Evolutionary conservation across 2,888 invertebrate genomes (phyloP).

Genomic region (Ichneumoninae sp.): DNA sequence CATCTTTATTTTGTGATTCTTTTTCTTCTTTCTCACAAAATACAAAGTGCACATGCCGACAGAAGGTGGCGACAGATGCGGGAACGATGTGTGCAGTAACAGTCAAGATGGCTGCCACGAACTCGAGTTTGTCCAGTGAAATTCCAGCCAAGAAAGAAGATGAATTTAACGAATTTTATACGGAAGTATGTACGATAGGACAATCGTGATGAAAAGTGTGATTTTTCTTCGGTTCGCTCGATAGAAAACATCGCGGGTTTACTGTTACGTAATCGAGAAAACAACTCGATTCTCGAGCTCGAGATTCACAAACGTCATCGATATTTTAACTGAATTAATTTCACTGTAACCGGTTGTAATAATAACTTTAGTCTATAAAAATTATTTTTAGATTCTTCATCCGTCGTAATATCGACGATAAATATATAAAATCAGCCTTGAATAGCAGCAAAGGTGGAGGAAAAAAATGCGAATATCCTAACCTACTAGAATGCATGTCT

Average conservation of each 20-base stretch:
- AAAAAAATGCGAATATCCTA: slow-evolving; percentile 47
- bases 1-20: neutral
- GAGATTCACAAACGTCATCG: slow-evolving; percentile 68
- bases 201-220: slow-evolving; percentile 15
- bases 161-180: slow-evolving; percentile 92
- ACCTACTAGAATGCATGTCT: slow-evolving; percentile 51
- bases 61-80: slow-evolving; percentile 50
- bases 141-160: slow-evolving; percentile 86
- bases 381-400: neutral
- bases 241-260: neutral
- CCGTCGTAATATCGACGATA: neutral
- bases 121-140: slow-evolving; percentile 80
- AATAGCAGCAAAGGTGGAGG: neutral
- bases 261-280: slow-evolving; percentile 59
- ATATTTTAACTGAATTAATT: slow-evolving; percentile 23
- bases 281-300: slow-evolving; percentile 20
- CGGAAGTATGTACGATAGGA: slow-evolving; percentile 88
- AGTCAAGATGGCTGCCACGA: slow-evolving; percentile 82
- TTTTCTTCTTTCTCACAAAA: neutral
- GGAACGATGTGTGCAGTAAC: slow-evolving; percentile 46
- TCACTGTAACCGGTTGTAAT: slow-evolving; percentile 1
- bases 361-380: neutral
- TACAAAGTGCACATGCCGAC: slow-evolving; percentile 28
- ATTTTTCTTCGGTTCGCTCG: slow-evolving; percentile 14
- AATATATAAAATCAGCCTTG: neutral